Conservation (phyloP, 2,888 invertebrate genomes). For the Pecten maximus region DNA sequence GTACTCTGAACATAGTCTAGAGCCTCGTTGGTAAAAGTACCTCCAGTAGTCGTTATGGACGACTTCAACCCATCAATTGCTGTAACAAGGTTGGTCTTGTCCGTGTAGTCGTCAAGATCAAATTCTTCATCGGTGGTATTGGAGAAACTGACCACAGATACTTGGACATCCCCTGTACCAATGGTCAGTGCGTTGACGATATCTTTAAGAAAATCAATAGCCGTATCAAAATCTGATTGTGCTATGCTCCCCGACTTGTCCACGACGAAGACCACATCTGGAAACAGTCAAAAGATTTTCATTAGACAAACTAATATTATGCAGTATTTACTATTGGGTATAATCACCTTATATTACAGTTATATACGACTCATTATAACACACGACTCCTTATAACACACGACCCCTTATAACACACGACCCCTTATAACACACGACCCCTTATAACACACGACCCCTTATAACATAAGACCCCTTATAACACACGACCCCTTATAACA, state of each 20-base stretch:
- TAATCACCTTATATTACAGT: not conserved
- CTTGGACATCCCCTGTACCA: conserved; percentile 34
- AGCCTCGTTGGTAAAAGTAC: conserved; percentile 49
- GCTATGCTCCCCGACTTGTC: conserved; percentile 51
- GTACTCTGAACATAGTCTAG: conserved; percentile 39
- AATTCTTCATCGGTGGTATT: conserved; percentile 39
- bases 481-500: too few relatives aligned
- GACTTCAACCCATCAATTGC: conserved; percentile 40
- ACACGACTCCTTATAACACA: not conserved
- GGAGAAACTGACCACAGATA: conserved; percentile 49
- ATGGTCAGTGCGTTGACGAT: conserved; percentile 42
- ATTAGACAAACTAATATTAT: too few relatives aligned
- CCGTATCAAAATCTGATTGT: conserved; percentile 36
- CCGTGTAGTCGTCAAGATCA: conserved; percentile 3
- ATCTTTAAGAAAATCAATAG: conserved; percentile 44
- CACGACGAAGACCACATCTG: conserved; percentile 53
- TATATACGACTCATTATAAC: not conserved
- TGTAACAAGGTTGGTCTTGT: conserved; percentile 21
- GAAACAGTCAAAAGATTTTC: not conserved
- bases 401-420: too few relatives aligned
- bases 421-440: too few relatives aligned
- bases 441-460: too few relatives aligned
- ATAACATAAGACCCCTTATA: too few relatives aligned
- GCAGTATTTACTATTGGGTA: too few relatives aligned
- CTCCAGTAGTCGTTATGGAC: conserved; percentile 39